phyloP scores from a whole-genome alignment of 2,113 vertebrate species.

The Terrapene triunguis region DNA sequence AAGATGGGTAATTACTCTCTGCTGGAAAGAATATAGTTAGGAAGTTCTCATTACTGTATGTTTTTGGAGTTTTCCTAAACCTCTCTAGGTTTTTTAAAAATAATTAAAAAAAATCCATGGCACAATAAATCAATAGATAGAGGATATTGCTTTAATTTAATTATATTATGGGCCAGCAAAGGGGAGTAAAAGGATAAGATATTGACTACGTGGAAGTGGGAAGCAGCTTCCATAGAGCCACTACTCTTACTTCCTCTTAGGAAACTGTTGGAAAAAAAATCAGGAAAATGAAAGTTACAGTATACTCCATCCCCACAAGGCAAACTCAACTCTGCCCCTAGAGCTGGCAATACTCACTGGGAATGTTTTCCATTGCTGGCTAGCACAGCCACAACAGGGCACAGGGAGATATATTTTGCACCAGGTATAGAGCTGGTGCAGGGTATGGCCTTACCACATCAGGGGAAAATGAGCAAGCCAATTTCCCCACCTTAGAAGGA shows the following conservation, averaged over 20 bases:
- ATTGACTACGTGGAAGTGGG: background rate
- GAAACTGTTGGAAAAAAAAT: background rate
- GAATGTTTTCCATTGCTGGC: background rate
- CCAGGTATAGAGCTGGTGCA: accelerated
- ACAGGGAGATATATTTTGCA: background rate
- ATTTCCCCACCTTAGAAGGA: background rate
- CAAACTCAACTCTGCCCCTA: background rate
- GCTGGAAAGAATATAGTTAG: background rate
- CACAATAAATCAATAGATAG: background rate
- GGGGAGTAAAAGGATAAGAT: background rate
- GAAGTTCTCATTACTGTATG: background rate
- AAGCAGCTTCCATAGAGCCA: background rate
- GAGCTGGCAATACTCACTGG: background rate
- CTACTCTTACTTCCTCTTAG: background rate
- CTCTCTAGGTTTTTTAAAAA: background rate
- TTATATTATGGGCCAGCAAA: background rate
- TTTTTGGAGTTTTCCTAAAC: background rate
- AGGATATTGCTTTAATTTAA: background rate
- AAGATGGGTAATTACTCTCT: background rate
- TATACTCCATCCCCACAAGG: background rate
- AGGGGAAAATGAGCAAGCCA: background rate
- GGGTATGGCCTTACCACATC: background rate
- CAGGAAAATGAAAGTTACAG: background rate
- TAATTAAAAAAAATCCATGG: background rate
- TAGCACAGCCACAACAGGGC: background rate